These are phyloP conservation scores for Pygocentrus nattereri DNA, from an alignment of 2,797 vertebrate species.

Conservation along the genomic window DNA sequence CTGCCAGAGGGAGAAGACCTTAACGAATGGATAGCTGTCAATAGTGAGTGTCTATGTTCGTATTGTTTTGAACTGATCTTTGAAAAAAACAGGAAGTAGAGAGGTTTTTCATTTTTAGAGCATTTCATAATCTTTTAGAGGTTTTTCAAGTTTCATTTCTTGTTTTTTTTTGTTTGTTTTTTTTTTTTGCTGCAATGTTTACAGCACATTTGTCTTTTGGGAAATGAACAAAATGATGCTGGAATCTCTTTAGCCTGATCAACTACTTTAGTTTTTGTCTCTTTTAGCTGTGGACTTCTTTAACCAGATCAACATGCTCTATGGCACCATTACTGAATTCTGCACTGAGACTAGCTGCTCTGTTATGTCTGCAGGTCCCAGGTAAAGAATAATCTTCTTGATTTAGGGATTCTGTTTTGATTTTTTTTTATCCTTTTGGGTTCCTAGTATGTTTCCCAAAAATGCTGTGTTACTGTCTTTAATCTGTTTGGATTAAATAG, in stretches of 20 bases:
- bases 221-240: background rate
- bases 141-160: background rate
- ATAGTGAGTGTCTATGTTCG: conserved; percentile 84
- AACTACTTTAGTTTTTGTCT: background rate
- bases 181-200: background rate
- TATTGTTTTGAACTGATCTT: no score
- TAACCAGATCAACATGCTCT: conserved; percentile 98
- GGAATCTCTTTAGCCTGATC: no score
- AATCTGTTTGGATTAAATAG: no score
- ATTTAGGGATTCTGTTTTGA: background rate
- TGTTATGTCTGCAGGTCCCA: conserved; percentile 95
- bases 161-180: background rate
- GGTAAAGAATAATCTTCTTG: conserved; percentile 71
- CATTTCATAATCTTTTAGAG: background rate
- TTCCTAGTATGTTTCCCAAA: no score
- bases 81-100: background rate
- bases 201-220: background rate
- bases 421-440: no score
- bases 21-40: conserved; percentile 98
- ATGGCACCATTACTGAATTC: conserved; percentile 97
- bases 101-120: background rate
- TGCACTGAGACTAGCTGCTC: conserved; percentile 93
- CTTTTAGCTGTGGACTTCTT: conserved; percentile 93
- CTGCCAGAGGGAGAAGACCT: conserved; percentile 96
- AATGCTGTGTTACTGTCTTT: no score